Base-by-base conservation (phyloP, 92 coral and sea anemone genomes). In the Desmophyllum pertusum region DNA sequence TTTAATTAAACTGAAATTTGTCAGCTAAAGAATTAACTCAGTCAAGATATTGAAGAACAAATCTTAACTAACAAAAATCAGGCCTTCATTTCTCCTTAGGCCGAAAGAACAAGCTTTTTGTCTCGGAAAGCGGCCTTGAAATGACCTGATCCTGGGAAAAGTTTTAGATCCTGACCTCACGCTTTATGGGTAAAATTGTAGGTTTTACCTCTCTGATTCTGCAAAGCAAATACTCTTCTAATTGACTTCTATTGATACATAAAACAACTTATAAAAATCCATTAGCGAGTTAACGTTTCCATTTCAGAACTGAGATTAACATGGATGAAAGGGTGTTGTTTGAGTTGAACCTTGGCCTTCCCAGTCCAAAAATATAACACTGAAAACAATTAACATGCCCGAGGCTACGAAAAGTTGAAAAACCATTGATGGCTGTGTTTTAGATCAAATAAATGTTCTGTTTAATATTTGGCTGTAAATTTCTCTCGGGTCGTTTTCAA, bases 171-270 rank as follows among this genome's bases (percentile, higher is more conserved):
- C 2, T 50, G 55, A 10, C 55, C 55, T 13, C 55, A 50, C 55
- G 55, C 18, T 6, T 13, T 4, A 50, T 50, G 13, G 55, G 18
- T 13, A 50, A 50, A 31, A 13, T 23, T 27, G 71, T 30, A 13
- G 23, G 10, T 33, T 33, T 21, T 19, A 38, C 41, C 41, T 67
- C 55, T 27, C 41, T 30, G 38, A 65, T 30, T 33, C 9, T 29
- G 71, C 27, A 41, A 61, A 78, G 46, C 38, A 9, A 78, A 78
- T 73, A 46, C 21, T 18, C 41, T 27, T 5, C 11, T 45, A 62
- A 77, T 41, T 59, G 81, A 59, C 23, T 23, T 38, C 7, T 59
- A 39, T 52, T 76, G 35, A 76, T 52, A 51, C 5, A 39, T 75
- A 55, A 40, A 42, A 77, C 72, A 62, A 61, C 36, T 23, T 41